Base-by-base conservation (phyloP, 64 coral and sea anemone species). In the Cladopsammia gracilis region DNA sequence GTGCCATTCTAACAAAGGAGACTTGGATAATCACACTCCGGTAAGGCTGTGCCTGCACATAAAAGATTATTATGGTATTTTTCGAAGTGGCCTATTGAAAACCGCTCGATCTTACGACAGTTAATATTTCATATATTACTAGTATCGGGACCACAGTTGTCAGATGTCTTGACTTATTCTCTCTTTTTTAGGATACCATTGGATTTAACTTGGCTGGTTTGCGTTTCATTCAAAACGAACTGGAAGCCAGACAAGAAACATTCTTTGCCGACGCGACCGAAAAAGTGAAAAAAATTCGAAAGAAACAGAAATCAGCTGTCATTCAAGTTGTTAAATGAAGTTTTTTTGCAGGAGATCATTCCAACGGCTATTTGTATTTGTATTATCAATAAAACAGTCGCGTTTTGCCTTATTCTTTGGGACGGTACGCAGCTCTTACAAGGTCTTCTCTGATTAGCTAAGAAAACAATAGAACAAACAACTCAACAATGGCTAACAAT, bases 191-290 rank as follows among this genome's bases (percentile, higher is more conserved):
- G 96, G 90, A 98, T 26, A 90, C 72, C 14, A 90, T 98, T 62
- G 96, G 96, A 3, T 98, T 96, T 51, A 98, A 98, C 82, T 70
- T 96, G 48, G 94, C 96, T 34, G 96, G 96, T 53, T 48, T 98
- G 26, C 82, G 87, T 88, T 98, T 98, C 61, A 73, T 98, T 25
- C 93, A 94, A 13, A 90, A 79, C 9, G 90, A 96, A 52, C 93
- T 98, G 93, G 96, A 98, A 70, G 90, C 89, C 2, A 92, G 43
- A 24, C 62, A 98, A 79, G 78, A 93, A 20, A 76, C 86, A 6
- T 98, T 98, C 78, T 98, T 98, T 62, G 79, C 93, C 14, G 96
- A 96, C 68, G 94, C 94, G 5, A 90, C 86, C 3, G 93, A 98
- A 74, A 98, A 98, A 83, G 80, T 98, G 11, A 90, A 90, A 25